Evolutionary conservation across 2,797 vertebrate genomes (phyloP), one percentile per base, ranked within the genome.

Genomic region (Nannoperca obscura): DNA sequence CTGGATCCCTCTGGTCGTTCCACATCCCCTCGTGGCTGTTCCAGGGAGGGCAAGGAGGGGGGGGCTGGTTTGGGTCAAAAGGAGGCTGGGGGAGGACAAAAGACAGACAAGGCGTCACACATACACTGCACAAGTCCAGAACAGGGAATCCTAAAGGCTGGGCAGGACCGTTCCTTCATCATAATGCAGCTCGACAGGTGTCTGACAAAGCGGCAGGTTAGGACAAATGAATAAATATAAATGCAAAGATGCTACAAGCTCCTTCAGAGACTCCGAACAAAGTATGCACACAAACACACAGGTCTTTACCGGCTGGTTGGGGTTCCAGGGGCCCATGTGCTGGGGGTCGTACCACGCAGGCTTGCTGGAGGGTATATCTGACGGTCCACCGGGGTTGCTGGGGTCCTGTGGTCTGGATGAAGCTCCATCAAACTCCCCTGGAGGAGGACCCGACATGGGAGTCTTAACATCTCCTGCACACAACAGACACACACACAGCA

Each of bases 11-110:
- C 93, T 98, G 97, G 17, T 99, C 97, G 0, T 96, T 98, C 98
- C 98, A 99, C 95, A 98, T 97, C 7, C 97, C 97, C 83, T 99
- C 98, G 0, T 99, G 98, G 91, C 97, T 97, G 88, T 96, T 98
- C 98, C 98, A 99, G 0, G 98, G 98, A 0, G 97, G 98, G 76
- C 98, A 99, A 0, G 97, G 97, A 19, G 98, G 98, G 0, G 98
- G 98, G 0, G 96, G 97, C 93, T 98, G 95, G 76, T 90, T 93
- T 38, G 94, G 96, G 55, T 96, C 94, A 66, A 96, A 97, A 0
- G 95, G 95, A 22, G 95, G 93, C 91, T 95, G 63, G 1, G 30
- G 34, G 76, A 44, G 71, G 27, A 40, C 32, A 80, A 57, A 38
- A 40, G 10, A 20, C 6, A 68, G 14, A 69, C 47, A 69, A 5